Evolutionary conservation across 2,113 vertebrate genomes (phyloP), one percentile per base, ranked within the genome.

Genomic region (Isichthys henryi): DNA sequence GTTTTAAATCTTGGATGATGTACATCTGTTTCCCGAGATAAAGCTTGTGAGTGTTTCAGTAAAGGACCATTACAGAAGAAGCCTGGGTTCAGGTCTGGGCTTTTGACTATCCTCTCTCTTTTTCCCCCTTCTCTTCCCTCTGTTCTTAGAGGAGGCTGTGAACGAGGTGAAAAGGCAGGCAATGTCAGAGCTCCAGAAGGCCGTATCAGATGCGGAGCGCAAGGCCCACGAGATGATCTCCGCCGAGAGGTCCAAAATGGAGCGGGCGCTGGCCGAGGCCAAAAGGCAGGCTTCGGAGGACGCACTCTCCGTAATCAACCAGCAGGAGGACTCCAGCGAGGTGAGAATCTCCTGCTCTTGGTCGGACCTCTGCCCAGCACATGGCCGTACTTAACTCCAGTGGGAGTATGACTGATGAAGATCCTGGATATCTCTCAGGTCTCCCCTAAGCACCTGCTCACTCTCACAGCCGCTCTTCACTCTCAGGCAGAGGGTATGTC

Each of bases 281-380:
- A 98, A 98, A 93, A 96, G 98, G 85, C 98, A 99, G 95, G 98
- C 98, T 5, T 99, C 98, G 0, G 98, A 99, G 94, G 98, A 99
- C 0, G 98, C 98, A 8, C 95, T 98, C 87, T 97, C 97, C 0
- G 97, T 98, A 89, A 96, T 98, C 95, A 99, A 98, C 90, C 98
- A 98, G 95, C 98, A 99, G 96, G 98, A 99, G 94, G 98, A 99
- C 96, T 99, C 98, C 13, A 99, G 97, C 80, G 98, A 99, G 97
- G 98, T 99, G 95, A 95, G 96, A 88, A 35, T 31, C 90, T 80
- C 88, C 91, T 90, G 21, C 13, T 77, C 74, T 35, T 7, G 31
- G 35, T 39, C 31, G 2, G 31, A 80, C 35, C 74, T 80, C 31
- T 19, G 4, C 35, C 74, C 2, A 15, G 3, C 35, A 1, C 74